Base-by-base conservation (phyloP, 30 jellyfish, hydroid and myxozoan genomes). In the Morbakka virulenta region DNA sequence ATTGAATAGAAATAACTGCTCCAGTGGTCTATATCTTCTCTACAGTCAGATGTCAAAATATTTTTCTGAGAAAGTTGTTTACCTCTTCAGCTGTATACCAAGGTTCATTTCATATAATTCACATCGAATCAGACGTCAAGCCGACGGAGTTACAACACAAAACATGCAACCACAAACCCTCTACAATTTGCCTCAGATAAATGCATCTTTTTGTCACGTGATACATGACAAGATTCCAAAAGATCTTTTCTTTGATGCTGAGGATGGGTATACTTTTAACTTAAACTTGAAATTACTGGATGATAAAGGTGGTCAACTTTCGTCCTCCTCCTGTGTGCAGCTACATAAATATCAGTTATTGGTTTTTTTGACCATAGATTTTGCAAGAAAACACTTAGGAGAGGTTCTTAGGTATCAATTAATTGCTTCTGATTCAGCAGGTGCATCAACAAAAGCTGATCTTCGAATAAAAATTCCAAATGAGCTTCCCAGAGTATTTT, bases 191-290 rank as follows among this genome's bases (percentile, higher is more conserved):
- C 76, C 94, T 24, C 49, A 41, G 11, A 50, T 85, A 25, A 76
- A 72, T 57, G 65, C 77, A 2, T 32, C 87, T 13, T 48, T 85
- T 2, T 92, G 99, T 62, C 50, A 63, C 12, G 29, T 23, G 26
- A 62, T 86, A 21, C 64, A 2, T 21, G 78, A 78, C 35, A 30
- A 70, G 27, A 36, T 91, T 35, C 88, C 95, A 0, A 83, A 64
- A 0, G 95, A 84, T 50, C 53, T 82, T 1, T 91, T 91, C 70
- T 91, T 50, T 69, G 96, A 85, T 35, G 72, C 57, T 30, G 98
- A 85, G 28, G 98, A 84, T 57, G 98, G 98, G 29, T 79, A 79
- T 41, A 85, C 96, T 11, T 14, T 77, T 0, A 84, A 80, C 32
- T 48, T 91, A n/a, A 57, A 80, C 1, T 52, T 89, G 22, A 1